phyloP scores from a whole-genome alignment of 1,140 invertebrate species.

The Vollenhovia emeryi region DNA sequence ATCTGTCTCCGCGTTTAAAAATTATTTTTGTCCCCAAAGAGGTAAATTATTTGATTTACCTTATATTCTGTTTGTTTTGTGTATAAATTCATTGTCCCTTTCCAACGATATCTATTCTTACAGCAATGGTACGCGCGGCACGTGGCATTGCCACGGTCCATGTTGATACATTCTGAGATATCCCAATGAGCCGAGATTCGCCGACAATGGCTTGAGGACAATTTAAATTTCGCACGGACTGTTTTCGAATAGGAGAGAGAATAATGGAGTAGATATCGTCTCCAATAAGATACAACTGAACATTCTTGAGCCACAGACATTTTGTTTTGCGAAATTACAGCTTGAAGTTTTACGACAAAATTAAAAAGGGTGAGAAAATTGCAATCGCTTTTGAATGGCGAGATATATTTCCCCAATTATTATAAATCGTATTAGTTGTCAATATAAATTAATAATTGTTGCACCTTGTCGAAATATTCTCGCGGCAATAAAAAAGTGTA shows the following conservation, averaged over 20 bases:
- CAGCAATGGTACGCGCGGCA: not conserved
- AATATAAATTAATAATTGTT: constrained; percentile 13
- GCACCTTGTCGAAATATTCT: not conserved
- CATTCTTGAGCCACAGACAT: not conserved
- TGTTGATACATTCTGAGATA: not conserved
- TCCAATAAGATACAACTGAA: not conserved
- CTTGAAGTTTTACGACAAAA: not conserved
- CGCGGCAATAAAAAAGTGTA: not conserved
- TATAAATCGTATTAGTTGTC: not conserved
- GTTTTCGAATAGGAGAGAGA: not conserved
- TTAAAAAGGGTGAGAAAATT: not conserved
- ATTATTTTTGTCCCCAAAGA: not conserved
- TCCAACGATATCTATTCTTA: not conserved
- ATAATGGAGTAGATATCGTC: not conserved
- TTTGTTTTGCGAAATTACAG: not conserved
- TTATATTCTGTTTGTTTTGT: not conserved
- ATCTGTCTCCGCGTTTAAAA: not conserved
- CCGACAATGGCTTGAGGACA: not conserved
- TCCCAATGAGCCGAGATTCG: not conserved
- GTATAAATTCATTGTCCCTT: not conserved
- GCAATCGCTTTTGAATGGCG: not conserved
- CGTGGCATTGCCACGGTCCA: not conserved
- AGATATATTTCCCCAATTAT: not conserved
- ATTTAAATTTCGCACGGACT: not conserved
- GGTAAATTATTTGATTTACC: not conserved